phyloP scores from a whole-genome alignment of 2,888 invertebrate genomes.

The Campoplex nolae region DNA sequence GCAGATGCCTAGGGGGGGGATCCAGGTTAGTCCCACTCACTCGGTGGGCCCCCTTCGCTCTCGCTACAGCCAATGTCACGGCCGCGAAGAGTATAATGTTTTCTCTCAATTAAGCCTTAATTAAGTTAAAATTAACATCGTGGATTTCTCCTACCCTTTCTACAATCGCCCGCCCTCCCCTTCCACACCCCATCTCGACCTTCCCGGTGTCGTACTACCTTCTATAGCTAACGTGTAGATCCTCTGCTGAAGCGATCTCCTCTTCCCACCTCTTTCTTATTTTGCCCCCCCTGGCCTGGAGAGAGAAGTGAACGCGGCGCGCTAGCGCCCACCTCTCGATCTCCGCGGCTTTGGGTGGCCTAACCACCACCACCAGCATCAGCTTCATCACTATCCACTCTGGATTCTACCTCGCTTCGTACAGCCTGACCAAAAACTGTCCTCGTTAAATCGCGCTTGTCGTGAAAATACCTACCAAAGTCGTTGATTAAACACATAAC shows the following conservation, averaged over 20 bases:
- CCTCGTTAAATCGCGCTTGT: slow-evolving; percentile 44
- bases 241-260: slow-evolving; percentile 34
- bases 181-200: slow-evolving; percentile 64
- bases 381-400: slow-evolving; percentile 67
- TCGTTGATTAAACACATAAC: not conserved
- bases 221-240: slow-evolving; percentile 51
- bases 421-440: slow-evolving; percentile 73
- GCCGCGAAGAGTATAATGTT: slow-evolving; percentile 82
- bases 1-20: slow-evolving; percentile 78
- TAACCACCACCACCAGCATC: slow-evolving; percentile 76
- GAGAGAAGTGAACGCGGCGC: slow-evolving; percentile 55
- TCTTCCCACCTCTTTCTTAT: slow-evolving; percentile 61
- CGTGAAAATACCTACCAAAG: slow-evolving; percentile 21
- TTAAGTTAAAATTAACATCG: slow-evolving; percentile 85
- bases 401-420: slow-evolving; percentile 54
- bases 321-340: slow-evolving; percentile 76
- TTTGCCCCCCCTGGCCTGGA: slow-evolving; percentile 54
- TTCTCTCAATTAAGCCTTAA: slow-evolving; percentile 85
- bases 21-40: slow-evolving; percentile 54
- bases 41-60: slow-evolving; percentile 53
- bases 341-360: slow-evolving; percentile 83
- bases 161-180: slow-evolving; percentile 71
- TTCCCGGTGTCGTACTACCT: slow-evolving; percentile 37
- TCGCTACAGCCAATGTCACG: slow-evolving; percentile 80
- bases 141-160: slow-evolving; percentile 80